phyloP scores from a whole-genome alignment of 2,797 vertebrate genomes.

The Mus spretus region DNA sequence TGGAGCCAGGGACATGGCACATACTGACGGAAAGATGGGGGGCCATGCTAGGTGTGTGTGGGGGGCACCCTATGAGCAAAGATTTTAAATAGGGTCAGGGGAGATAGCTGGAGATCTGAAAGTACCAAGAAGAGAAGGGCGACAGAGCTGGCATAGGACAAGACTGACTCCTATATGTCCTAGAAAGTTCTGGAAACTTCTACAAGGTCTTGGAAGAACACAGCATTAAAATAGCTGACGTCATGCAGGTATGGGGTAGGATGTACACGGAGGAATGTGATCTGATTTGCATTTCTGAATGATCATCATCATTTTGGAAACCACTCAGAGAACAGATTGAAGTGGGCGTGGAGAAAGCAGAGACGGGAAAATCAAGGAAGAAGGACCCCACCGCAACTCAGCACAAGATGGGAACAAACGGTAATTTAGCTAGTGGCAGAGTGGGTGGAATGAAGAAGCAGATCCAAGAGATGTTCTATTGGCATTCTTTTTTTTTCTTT shows the following conservation, averaged over 20 bases:
- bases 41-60: background rate
- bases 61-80: background rate
- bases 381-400: constrained; percentile 1
- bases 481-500: constrained; percentile 36
- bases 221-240: background rate
- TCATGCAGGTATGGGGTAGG: constrained; percentile 22
- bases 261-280: constrained; percentile 44
- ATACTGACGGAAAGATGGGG: background rate
- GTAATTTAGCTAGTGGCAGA: constrained; percentile 67
- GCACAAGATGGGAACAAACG: constrained; percentile 77
- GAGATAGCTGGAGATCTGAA: background rate
- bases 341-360: constrained; percentile 74
- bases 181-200: constrained; percentile 66
- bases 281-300: constrained; percentile 66
- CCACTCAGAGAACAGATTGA: constrained; percentile 72
- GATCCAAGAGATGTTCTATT: constrained; percentile 72
- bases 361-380: constrained; percentile 72
- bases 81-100: background rate
- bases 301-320: constrained; percentile 62
- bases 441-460: constrained; percentile 65
- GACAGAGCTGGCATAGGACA: background rate
- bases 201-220: constrained; percentile 42
- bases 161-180: background rate
- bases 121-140: background rate
- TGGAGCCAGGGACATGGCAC: background rate